These are phyloP conservation scores for Acrocephalus scirpaceus DNA, from an alignment of 2,797 vertebrate species.

Conservation along the genomic window DNA sequence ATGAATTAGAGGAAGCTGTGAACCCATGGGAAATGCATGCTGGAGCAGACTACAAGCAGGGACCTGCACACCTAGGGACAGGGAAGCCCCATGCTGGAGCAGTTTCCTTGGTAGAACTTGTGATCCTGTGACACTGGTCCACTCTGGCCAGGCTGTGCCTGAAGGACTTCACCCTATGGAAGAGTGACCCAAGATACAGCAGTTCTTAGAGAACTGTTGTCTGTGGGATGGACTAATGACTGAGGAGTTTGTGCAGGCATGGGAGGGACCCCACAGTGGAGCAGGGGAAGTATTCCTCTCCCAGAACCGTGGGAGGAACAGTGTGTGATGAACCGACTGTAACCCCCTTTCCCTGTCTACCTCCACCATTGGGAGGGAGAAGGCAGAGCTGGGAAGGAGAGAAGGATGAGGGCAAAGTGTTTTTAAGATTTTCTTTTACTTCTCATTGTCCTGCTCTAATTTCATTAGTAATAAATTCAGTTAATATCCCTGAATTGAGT, in stretches of 20 bases:
- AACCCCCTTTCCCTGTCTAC: not conserved
- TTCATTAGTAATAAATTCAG: not conserved
- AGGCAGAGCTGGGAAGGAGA: not conserved
- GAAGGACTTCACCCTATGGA: not conserved
- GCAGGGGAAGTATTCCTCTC: not conserved
- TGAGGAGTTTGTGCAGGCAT: not conserved
- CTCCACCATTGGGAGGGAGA: not conserved
- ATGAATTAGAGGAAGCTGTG: not conserved
- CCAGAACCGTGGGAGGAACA: not conserved
- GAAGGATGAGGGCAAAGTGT: fast-evolving
- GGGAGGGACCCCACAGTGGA: not conserved
- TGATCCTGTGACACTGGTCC: too few species aligned
- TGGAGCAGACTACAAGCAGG: not conserved
- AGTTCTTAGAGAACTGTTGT: not conserved
- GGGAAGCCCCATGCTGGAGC: not conserved
- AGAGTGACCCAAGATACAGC: not conserved
- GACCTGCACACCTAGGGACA: not conserved
- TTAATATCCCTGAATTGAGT: not conserved
- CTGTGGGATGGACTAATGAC: not conserved
- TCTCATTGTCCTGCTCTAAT: not conserved
- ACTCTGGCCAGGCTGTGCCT: not conserved
- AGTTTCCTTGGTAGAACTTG: not conserved
- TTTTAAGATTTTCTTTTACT: not conserved
- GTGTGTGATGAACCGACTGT: not conserved
- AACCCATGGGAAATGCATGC: not conserved